phyloP scores from a whole-genome alignment of 1,140 invertebrate genomes.

The Asobara japonica region DNA sequence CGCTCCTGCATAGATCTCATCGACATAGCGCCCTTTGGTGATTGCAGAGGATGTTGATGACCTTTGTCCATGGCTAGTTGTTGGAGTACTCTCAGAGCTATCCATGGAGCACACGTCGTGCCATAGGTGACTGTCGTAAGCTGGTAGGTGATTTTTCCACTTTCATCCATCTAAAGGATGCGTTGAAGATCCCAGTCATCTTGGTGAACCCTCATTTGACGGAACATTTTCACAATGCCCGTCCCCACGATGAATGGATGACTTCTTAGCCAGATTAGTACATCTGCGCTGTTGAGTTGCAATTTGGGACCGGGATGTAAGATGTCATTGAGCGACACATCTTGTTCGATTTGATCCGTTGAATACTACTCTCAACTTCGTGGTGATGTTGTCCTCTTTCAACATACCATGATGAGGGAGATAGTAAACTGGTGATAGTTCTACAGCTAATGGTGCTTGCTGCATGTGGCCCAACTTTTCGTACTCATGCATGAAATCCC shows the following conservation, averaged over 20 bases:
- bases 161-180: too few relatives aligned
- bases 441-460: background rate
- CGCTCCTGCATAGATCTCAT: slow-evolving; percentile 1
- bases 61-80: too few relatives aligned
- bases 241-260: too few relatives aligned
- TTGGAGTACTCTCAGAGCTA: too few relatives aligned
- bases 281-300: slow-evolving; percentile 21
- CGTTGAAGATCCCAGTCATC: too few relatives aligned
- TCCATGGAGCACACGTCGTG: too few relatives aligned
- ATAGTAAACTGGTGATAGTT: slow-evolving; percentile 36
- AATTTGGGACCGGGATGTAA: slow-evolving; percentile 36
- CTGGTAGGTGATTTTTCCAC: too few relatives aligned
- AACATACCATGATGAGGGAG: slow-evolving; percentile 53
- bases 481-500: slow-evolving; percentile 53
- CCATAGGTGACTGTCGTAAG: too few relatives aligned
- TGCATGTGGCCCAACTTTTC: slow-evolving; percentile 52
- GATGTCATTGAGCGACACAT: slow-evolving; percentile 44
- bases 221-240: too few relatives aligned
- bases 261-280: too few relatives aligned
- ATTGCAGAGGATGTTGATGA: background rate
- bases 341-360: slow-evolving; percentile 43
- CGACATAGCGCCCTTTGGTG: background rate
- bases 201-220: too few relatives aligned
- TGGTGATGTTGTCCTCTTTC: slow-evolving; percentile 41
- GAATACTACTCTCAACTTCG: slow-evolving; percentile 52